phyloP scores from a whole-genome alignment of 2,888 invertebrate species.

The Theretra japonica region DNA sequence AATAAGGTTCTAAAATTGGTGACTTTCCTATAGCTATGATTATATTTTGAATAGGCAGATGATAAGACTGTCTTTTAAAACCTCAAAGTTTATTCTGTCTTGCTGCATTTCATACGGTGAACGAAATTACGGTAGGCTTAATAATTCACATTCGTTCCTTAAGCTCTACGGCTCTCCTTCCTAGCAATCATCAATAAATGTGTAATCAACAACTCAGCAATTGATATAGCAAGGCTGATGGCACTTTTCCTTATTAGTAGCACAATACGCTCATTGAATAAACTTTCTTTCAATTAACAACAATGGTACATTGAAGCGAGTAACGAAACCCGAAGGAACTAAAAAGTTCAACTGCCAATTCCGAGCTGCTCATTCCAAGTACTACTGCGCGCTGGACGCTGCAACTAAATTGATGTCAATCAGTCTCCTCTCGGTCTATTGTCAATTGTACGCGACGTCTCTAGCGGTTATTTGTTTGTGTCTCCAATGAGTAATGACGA shows the following conservation, averaged over 20 bases:
- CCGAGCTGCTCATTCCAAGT: background rate
- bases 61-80: no score
- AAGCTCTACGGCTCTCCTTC: no score
- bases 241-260: background rate
- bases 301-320: background rate
- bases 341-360: slow-evolving; percentile 14
- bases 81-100: no score
- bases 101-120: no score
- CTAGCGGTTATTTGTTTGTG: background rate
- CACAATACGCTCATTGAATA: background rate
- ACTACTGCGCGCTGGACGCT: background rate
- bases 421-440: background rate
- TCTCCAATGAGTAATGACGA: background rate
- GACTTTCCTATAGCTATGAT: no score
- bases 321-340: background rate
- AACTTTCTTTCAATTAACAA: background rate
- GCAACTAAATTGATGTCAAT: slow-evolving; percentile 8
- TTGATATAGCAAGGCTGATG: background rate
- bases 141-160: no score
- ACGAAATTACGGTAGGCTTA: no score
- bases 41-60: no score
- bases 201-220: no score
- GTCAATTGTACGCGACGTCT: background rate
- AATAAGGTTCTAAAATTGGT: no score
- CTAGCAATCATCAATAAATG: no score